Evolutionary conservation across 2,113 vertebrate genomes (phyloP).

Genomic region (Raja brachyura): DNA sequence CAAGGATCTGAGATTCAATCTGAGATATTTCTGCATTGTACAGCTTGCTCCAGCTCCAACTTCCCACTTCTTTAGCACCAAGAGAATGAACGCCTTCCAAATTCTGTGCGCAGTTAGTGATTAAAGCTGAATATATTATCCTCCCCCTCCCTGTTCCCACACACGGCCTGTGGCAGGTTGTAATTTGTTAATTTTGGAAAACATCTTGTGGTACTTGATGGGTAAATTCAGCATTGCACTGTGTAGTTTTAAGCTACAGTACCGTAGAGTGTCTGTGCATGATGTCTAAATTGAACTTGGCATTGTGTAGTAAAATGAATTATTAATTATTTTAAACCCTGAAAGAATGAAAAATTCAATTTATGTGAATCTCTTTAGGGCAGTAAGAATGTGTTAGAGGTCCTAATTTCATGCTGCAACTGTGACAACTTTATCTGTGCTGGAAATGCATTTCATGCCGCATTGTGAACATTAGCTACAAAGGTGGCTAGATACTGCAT

Average conservation of each 20-base stretch:
- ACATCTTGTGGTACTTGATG: neutral
- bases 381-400: neutral
- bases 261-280: neutral
- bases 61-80: constrained; percentile 21
- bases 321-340: neutral
- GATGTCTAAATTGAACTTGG: neutral
- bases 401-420: neutral
- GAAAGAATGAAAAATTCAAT: neutral
- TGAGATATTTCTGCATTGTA: neutral
- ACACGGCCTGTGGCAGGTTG: neutral
- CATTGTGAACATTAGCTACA: neutral
- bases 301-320: neutral
- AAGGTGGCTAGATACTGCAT: neutral
- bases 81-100: constrained; percentile 2
- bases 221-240: neutral
- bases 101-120: constrained; percentile 26
- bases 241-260: neutral
- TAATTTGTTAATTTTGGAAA: constrained; percentile 16
- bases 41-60: neutral
- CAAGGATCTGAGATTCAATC: neutral
- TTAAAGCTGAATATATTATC: constrained; percentile 26
- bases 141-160: neutral
- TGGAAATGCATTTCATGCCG: neutral
- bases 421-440: neutral
- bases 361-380: neutral